Conservation (phyloP, 2,113 vertebrate genomes). For the Daubentonia madagascariensis region DNA sequence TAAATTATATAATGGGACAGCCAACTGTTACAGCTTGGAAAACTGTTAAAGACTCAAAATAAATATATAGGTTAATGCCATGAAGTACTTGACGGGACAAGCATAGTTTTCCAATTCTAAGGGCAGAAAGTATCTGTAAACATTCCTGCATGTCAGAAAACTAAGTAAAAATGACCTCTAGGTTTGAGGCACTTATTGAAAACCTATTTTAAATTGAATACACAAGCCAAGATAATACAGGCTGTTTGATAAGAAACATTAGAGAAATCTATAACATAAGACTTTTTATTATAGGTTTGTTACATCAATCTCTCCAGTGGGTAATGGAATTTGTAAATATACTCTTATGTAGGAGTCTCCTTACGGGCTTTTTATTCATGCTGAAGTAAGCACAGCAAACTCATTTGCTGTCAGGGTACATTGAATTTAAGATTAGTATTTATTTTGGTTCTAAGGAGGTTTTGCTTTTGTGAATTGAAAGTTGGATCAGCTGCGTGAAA, state of each 20-base stretch:
- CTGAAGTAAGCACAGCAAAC: conserved; percentile 92
- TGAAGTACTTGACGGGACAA: conserved; percentile 16
- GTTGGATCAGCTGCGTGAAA: conserved; percentile 73
- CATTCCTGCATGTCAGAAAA: conserved; percentile 14
- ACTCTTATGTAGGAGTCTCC: conserved; percentile 81
- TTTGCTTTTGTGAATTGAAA: conserved; percentile 85
- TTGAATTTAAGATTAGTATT: conserved; percentile 96
- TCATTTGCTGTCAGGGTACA: conserved; percentile 94
- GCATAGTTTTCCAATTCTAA: conserved; percentile 38
- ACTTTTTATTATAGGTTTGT: conserved; percentile 85
- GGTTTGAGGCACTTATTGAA: conserved; percentile 79
- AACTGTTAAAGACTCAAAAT: neutral
- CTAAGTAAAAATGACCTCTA: conserved; percentile 76
- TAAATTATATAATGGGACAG: neutral
- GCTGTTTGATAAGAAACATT: conserved; percentile 83
- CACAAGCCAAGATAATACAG: conserved; percentile 80
- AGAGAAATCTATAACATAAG: conserved; percentile 83
- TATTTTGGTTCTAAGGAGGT: conserved; percentile 91
- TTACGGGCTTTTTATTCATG: conserved; percentile 88
- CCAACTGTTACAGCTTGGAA: neutral
- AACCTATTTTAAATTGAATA: conserved; percentile 82
- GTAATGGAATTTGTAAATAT: conserved; percentile 86
- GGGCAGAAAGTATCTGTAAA: conserved; percentile 42
- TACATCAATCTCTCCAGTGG: conserved; percentile 85
- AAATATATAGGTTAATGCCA: conserved; percentile 21